Base-by-base conservation (phyloP, 2,113 vertebrate genomes). In the Tetraodon nigroviridis region DNA sequence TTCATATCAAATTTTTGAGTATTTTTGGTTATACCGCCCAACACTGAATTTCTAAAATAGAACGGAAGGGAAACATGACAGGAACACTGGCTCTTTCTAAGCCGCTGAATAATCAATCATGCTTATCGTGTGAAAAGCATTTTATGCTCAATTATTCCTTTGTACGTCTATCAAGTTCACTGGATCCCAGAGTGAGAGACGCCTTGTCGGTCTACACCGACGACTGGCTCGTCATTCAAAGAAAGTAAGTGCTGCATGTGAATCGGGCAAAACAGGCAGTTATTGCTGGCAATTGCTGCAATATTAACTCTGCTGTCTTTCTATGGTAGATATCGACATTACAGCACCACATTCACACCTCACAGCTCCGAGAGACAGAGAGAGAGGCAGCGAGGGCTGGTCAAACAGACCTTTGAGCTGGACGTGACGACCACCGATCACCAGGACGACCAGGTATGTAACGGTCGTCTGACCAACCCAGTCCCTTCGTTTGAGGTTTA, bases 151-250 rank as follows among this genome's bases (percentile, higher is more conserved):
- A 81, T 84, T 76, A 87, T 84, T 79, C 14, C 83, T 79, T 64
- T 69, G 68, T 75, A 77, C 76, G 69, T 82, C 63, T 63, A 7
- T 67, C 71, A 75, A 96, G 94, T 48, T 88, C 90, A n/a, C 72
- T 95, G 79, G 94, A 95, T 62, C 84, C 91, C 47, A 89, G 92
- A 69, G 94, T 92, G 73, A 88, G 92, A 70, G 93, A 94, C 14
- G 92, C 92, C 0, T 82, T 96, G 64, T 89, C 90, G 19, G 91
- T 93, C 84, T 96, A 96, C 84, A 93, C 90, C 0, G 93, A 96
- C 60, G 89, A 96, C 84, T 96, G 94, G 94, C 88, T 95, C 64
- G 88, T 95, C 37, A 92, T 93, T 59, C 91, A 90, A 32, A 90
- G 94, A 77, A 96, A 92, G 94, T 95, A 82, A 78, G 92, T 55